Evolutionary conservation across 2,888 invertebrate genomes (phyloP).

Genomic region (Megamerina dolium): DNA sequence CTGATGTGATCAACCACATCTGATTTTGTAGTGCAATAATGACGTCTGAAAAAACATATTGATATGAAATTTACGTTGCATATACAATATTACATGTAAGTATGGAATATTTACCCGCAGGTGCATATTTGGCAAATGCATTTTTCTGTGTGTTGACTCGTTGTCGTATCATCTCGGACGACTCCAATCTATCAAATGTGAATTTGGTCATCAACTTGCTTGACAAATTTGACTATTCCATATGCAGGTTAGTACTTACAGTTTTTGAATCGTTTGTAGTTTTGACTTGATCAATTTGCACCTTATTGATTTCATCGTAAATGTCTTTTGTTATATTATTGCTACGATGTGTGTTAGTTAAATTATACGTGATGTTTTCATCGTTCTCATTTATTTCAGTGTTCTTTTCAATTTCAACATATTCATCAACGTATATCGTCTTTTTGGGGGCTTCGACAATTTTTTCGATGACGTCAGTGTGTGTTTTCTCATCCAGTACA

Average conservation of each 20-base stretch:
- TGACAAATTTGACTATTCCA: too few species aligned
- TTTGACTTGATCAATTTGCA: slow-evolving; percentile 26
- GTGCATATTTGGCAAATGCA: slow-evolving; percentile 88
- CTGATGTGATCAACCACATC: too few species aligned
- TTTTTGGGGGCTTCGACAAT: slow-evolving; percentile 46
- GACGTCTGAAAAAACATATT: slow-evolving; percentile 58
- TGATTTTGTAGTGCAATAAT: slow-evolving; percentile 74
- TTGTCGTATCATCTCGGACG: slow-evolving; percentile 34
- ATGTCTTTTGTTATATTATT: slow-evolving; percentile 41
- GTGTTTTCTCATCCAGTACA: slow-evolving; percentile 47
- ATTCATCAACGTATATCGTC: slow-evolving; percentile 46
- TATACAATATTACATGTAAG: background rate
- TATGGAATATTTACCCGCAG: slow-evolving; percentile 68
- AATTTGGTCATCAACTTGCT: too few species aligned
- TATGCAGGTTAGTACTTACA: slow-evolving; percentile 49
- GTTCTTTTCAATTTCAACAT: slow-evolving; percentile 49
- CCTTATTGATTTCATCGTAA: slow-evolving; percentile 34
- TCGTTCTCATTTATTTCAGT: slow-evolving; percentile 41
- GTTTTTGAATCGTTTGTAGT: slow-evolving; percentile 41
- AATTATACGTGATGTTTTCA: slow-evolving; percentile 40
- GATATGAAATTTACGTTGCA: background rate
- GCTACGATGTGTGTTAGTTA: slow-evolving; percentile 39
- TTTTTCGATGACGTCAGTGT: slow-evolving; percentile 50
- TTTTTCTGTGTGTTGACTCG: slow-evolving; percentile 60
- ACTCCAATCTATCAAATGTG: too few species aligned